phyloP scores from a whole-genome alignment of 2,888 invertebrate species.

The Marronus borbonicus region DNA sequence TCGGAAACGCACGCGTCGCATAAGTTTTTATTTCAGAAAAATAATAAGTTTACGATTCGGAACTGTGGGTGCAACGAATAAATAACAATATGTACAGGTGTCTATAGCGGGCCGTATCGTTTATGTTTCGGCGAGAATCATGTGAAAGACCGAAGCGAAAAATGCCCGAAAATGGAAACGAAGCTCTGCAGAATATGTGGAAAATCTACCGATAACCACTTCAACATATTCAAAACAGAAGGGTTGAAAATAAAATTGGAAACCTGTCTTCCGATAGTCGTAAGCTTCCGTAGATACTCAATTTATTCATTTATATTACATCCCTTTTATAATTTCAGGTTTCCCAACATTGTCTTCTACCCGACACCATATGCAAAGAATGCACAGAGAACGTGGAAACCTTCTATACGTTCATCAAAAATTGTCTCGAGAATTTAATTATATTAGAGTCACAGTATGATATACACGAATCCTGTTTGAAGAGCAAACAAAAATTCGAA shows the following conservation, averaged over 20 bases:
- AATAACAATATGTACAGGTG: slow-evolving; percentile 47
- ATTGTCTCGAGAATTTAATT: slow-evolving; percentile 67
- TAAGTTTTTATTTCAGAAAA: slow-evolving; percentile 31
- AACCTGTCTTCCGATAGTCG: slow-evolving; percentile 69
- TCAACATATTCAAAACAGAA: slow-evolving; percentile 67
- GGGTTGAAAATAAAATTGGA: slow-evolving; percentile 68
- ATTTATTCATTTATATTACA: neutral
- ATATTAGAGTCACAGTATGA: slow-evolving; percentile 67
- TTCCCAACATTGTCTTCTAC: slow-evolving; percentile 65
- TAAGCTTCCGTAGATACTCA: slow-evolving; percentile 59
- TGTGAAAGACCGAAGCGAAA: slow-evolving; percentile 22
- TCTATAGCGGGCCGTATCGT: slow-evolving; percentile 25
- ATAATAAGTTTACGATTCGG: slow-evolving; percentile 6
- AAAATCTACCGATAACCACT: slow-evolving; percentile 62
- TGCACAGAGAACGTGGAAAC: slow-evolving; percentile 65
- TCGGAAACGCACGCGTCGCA: neutral
- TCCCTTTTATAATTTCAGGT: slow-evolving; percentile 60
- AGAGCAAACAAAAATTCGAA: slow-evolving; percentile 67
- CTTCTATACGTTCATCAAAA: slow-evolving; percentile 67
- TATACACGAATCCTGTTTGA: slow-evolving; percentile 66
- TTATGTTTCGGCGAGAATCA: slow-evolving; percentile 37
- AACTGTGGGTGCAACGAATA: slow-evolving; percentile 25
- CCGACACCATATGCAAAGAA: slow-evolving; percentile 67
- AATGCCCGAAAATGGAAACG: slow-evolving; percentile 63
- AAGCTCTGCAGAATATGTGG: slow-evolving; percentile 69